Evolutionary conservation across 2,888 invertebrate genomes (phyloP).

Genomic region (Amiota communis): DNA sequence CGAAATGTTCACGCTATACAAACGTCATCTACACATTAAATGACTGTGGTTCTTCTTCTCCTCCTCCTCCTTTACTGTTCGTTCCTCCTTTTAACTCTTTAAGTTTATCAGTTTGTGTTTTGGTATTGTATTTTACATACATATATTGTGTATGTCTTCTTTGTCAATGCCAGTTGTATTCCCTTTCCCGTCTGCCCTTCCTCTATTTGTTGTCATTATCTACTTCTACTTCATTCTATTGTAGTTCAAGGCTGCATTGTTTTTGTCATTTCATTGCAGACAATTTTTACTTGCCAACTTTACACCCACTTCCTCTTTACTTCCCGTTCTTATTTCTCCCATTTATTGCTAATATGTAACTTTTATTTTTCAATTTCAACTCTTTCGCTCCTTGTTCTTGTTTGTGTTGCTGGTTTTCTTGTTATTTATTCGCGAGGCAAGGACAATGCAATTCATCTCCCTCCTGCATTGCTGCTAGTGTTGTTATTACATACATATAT

Average conservation of each 20-base stretch:
- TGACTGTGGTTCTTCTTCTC: conserved; percentile 20
- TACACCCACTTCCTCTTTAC: no score
- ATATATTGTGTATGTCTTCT: no score
- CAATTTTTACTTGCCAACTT: neutral
- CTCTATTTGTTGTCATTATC: neutral
- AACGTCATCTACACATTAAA: no score
- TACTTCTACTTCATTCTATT: conserved; percentile 1
- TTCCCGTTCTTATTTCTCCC: neutral
- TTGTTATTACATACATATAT: conserved; percentile 27
- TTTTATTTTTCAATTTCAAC: conserved; percentile 70
- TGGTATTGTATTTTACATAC: no score
- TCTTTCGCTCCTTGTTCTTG: conserved; percentile 34
- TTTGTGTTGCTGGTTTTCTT: conserved; percentile 19
- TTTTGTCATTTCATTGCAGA: neutral
- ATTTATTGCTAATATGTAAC: conserved; percentile 49
- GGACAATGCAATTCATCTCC: conserved; percentile 24
- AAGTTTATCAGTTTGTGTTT: neutral
- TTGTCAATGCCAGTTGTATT: neutral
- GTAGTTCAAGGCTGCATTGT: conserved; percentile 26
- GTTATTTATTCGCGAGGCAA: no score
- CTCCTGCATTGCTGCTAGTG: conserved; percentile 31
- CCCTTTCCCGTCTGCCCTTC: neutral
- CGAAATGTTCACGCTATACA: no score
- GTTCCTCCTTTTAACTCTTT: conserved; percentile 35
- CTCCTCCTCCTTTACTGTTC: conserved; percentile 5